Base-by-base conservation (phyloP, 2,113 vertebrate genomes). In the Isurus oxyrinchus region DNA sequence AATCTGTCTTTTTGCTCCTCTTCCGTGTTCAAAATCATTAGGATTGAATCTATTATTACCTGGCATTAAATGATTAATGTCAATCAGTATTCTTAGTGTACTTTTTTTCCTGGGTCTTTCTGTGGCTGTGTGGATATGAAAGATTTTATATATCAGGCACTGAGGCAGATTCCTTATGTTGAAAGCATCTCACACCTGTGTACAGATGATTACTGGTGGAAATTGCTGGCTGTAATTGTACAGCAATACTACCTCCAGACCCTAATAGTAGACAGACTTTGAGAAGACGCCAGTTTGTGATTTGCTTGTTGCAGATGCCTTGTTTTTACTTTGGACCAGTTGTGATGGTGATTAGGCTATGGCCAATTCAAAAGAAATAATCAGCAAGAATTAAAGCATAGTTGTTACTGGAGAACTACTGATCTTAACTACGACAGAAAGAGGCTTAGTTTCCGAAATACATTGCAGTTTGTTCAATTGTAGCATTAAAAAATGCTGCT, bases 201-300 rank as follows among this genome's bases (percentile, higher is more conserved):
- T 98, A 98, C 98, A 98, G 98, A 98, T 98, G 98, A 99, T 99
- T 99, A 98, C 98, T 99, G 98, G 98, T 99, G 98, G 98, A 98
- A 98, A 97, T 98, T 97, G 96, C 97, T 98, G 98, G 97, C 98
- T 98, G 98, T 99, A 99, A 99, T 99, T 99, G 98, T 99, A 99
- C 98, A 98, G 98, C 99, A 99, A 99, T 98, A 98, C 98, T 97
- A 97, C 98, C 98, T 98, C 98, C 98, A 98, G 98, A 98, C 98
- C 97, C 97, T 99, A 98, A 99, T 99, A 98, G 98, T 98, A 98
- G 98, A 97, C 98, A 98, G 98, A 98, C 98, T 98, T 97, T 97
- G 98, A 98, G 96, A 97, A 98, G 98, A 99, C 98, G 98, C 99
- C 98, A 99, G 98, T 97, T 98, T 98, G 98, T 98, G 98, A 99